Conservation (phyloP, 2,797 vertebrate species). For the Cygnus olor region DNA sequence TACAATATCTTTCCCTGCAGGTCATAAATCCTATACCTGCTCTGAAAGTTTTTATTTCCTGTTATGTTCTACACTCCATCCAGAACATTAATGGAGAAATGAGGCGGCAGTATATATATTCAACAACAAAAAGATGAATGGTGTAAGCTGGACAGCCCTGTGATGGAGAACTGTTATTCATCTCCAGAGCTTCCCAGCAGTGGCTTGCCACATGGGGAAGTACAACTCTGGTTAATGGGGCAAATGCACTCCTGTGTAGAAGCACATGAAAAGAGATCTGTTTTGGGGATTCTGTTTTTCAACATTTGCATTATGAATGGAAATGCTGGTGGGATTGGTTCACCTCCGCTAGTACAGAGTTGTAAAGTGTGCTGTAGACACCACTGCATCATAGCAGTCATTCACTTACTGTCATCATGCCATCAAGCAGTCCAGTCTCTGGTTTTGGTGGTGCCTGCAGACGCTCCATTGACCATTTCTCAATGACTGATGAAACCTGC, state of each 20-base stretch:
- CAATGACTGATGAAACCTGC: constrained; percentile 88
- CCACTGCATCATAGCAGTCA: neutral
- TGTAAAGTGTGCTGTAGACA: accelerated
- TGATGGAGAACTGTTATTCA: neutral
- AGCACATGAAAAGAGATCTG: neutral
- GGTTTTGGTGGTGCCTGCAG: constrained; percentile 89
- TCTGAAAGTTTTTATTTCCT: neutral
- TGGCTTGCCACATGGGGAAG: neutral
- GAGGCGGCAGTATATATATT: neutral
- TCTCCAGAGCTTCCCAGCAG: neutral
- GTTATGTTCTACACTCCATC: neutral
- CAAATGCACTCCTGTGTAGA: neutral
- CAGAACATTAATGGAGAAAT: neutral
- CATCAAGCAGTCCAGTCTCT: constrained; percentile 90
- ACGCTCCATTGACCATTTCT: constrained; percentile 97
- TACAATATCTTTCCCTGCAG: neutral
- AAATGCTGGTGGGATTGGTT: neutral
- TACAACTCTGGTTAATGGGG: neutral
- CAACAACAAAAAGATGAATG: neutral
- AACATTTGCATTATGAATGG: neutral
- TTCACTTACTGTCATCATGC: constrained; percentile 93
- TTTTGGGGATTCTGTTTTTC: neutral
- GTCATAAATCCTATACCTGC: neutral
- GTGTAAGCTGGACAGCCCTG: neutral
- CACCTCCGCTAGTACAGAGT: neutral